phyloP scores from a whole-genome alignment of 2,888 invertebrate genomes.

The Apamea monoglypha region DNA sequence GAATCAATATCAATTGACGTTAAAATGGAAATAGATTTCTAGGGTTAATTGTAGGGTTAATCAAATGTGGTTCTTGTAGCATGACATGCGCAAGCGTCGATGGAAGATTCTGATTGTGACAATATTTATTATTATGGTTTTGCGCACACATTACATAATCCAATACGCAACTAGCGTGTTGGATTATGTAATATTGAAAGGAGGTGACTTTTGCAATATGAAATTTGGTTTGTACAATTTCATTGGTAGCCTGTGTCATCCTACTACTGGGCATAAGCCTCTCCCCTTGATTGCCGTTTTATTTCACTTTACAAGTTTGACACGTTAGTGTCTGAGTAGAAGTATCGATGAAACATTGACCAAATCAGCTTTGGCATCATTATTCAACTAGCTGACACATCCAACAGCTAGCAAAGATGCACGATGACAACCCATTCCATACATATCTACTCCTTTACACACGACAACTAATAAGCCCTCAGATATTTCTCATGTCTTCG shows the following conservation, averaged over 20 bases:
- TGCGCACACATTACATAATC: no score
- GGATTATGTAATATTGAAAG: background rate
- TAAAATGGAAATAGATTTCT: slow-evolving; percentile 58
- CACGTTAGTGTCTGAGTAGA: no score
- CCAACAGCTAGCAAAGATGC: slow-evolving; percentile 3
- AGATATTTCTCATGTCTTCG: slow-evolving; percentile 29
- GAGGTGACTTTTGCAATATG: background rate
- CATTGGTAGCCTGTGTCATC: background rate
- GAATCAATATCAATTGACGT: slow-evolving; percentile 59
- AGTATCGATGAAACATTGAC: background rate
- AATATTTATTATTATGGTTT: slow-evolving; percentile 17
- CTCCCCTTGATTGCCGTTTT: background rate
- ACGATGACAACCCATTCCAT: background rate
- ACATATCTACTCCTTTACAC: slow-evolving; percentile 2
- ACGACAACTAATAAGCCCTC: slow-evolving; percentile 13
- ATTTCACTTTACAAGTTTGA: background rate
- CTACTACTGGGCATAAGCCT: no score
- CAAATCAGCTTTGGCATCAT: background rate
- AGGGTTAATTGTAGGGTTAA: slow-evolving; percentile 59
- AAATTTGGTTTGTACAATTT: background rate
- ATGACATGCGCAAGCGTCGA: slow-evolving; percentile 41
- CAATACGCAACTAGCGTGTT: background rate
- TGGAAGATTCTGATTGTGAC: slow-evolving; percentile 48
- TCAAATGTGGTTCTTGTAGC: slow-evolving; percentile 50
- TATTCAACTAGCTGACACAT: background rate